Percentiles rank a stretch among this genome's conserved stretches.
Evolutionary conservation across 2,888 invertebrate species (phyloP).

Genomic region (Panopea generosa): DNA sequence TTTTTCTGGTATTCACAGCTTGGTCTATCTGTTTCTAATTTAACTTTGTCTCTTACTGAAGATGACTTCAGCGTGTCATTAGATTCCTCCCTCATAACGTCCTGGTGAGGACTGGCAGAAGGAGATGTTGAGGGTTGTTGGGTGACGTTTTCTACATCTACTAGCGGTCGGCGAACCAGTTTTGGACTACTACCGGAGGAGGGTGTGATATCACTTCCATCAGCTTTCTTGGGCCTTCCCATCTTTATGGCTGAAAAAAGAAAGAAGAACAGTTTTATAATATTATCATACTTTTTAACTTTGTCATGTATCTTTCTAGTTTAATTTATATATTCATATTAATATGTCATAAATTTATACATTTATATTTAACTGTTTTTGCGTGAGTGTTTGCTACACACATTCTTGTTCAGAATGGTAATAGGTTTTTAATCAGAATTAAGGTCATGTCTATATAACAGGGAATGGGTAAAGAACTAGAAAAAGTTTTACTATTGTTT

Average conservation of each 20-base stretch:
- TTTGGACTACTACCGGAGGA: conserved; percentile 46
- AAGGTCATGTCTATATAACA: no score
- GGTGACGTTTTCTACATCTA: conserved; percentile 42
- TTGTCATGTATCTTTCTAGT: no score
- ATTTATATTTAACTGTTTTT: no score
- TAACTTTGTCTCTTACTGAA: conserved; percentile 47
- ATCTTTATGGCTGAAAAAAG: conserved; percentile 77
- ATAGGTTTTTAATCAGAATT: no score
- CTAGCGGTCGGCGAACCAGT: conserved; percentile 31
- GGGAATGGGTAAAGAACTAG: no score
- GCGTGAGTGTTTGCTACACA: no score
- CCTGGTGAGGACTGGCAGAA: conserved; percentile 5
- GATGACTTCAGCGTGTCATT: conserved; percentile 43
- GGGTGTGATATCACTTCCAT: conserved; percentile 53
- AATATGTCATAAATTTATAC: no score
- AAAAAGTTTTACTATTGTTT: no score
- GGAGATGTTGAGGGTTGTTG: conserved; percentile 45
- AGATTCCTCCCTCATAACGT: conserved; percentile 44
- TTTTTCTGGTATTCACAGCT: conserved; percentile 58
- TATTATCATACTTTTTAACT: no score
- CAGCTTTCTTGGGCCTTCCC: conserved; percentile 79
- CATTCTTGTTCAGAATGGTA: no score
- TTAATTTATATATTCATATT: no score
- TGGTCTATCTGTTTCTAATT: conserved; percentile 43
- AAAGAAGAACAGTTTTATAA: no score